Base-by-base conservation (phyloP, 1,140 invertebrate species). In the Brachionus koreanus region DNA sequence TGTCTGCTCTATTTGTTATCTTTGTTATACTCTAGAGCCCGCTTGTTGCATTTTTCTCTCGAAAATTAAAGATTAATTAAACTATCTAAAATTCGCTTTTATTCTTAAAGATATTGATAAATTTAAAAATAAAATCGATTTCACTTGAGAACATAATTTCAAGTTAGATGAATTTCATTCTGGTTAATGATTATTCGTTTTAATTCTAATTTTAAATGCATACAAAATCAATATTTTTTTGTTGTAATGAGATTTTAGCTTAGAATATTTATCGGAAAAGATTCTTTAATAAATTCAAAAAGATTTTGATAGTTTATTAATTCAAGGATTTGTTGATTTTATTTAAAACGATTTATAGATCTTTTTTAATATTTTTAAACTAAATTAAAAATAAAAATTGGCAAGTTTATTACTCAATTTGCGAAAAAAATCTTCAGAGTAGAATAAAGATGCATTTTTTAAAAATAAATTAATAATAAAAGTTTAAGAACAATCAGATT, bases 1-100 rank as follows among this genome's bases (percentile, higher is more conserved):
- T 69, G 65, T 69, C 65, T 69, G 65, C 65, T 69, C 65, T 69
- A 69, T 69, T 69, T 69, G 65, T 23, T 69, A 69, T 69, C 65
- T 69, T 39, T 69, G 33, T 69, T 39, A 39, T 69, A 39, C 29
- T 69, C 37, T 39, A 39, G 65, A 39, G 33, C 37, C 37, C 16
- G 35, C 33, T 37, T 37, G 35, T 69, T 69, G 65, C 35, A 69
- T 37, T 39, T 69, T 69, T 12, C 16, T 9, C 35, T 19, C 49
- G 5, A 57, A 69, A 69, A 69, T 69, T 69, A 37, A 69, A 69
- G 65, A 69, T 69, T 69, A 69, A 69, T 69, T 69, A 69, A 37
- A 69, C 33, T 69, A 69, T 69, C 33, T 69, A 39, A 39, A 69
- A 33, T 65, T 69, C 7, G 2, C 49, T 57, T 57, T 57, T 57